A percentile compares a stretch with the other conserved stretches of the same genome.
These are phyloP conservation scores for Drosophila arawakana DNA, from an alignment of 1,140 invertebrate genomes.

Conservation along the genomic window DNA sequence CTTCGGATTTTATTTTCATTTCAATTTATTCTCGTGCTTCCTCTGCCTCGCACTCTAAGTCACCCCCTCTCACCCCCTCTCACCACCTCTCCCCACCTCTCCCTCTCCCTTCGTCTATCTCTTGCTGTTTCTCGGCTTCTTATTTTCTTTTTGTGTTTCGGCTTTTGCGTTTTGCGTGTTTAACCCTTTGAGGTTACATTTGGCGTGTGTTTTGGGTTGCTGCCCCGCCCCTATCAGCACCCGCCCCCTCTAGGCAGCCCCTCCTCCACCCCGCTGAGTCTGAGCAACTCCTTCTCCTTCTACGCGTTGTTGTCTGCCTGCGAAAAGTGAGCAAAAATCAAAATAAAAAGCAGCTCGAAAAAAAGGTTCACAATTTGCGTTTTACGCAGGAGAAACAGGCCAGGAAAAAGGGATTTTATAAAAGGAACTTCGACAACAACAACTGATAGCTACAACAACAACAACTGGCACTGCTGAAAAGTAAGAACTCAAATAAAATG, in stretches of 20 bases:
- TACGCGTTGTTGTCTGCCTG: conserved; percentile 52
- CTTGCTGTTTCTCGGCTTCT: conserved; percentile 31
- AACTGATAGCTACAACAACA: conserved; percentile 17
- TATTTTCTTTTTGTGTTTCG: conserved; percentile 55
- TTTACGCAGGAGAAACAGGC: conserved; percentile 68
- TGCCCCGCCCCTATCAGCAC: background rate
- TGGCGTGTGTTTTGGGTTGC: conserved; percentile 70
- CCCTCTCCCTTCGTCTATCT: background rate
- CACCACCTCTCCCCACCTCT: background rate
- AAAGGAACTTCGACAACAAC: conserved; percentile 36
- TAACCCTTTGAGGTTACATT: conserved; percentile 83
- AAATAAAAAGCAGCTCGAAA: conserved; percentile 24
- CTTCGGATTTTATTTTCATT: conserved; percentile 55
- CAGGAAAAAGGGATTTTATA: conserved; percentile 71
- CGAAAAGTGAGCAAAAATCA: conserved; percentile 56
- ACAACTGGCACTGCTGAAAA: conserved; percentile 71
- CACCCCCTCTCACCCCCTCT: background rate
- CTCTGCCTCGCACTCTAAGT: background rate
- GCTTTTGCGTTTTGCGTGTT: conserved; percentile 81
- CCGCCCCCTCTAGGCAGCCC: background rate
- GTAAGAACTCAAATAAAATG: conserved; percentile 75
- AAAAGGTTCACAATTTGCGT: conserved; percentile 73
- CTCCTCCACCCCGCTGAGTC: background rate
- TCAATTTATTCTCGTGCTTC: conserved; percentile 43
- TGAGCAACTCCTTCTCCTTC: conserved; percentile 3